Evolutionary conservation across 2,797 vertebrate species (phyloP).

Genomic region (Lerista edwardsae): DNA sequence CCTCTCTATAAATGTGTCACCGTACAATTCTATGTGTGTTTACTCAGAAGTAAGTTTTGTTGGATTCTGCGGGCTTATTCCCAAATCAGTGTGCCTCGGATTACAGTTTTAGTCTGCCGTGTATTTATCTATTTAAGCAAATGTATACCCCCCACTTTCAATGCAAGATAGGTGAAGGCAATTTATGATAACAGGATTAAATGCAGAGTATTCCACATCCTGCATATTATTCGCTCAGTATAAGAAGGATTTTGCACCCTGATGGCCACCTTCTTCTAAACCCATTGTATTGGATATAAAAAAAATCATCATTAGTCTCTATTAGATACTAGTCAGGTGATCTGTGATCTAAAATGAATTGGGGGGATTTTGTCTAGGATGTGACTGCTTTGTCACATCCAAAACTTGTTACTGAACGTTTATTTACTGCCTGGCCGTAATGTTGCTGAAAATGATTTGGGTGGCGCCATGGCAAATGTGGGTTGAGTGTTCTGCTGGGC

Average conservation of each 20-base stretch:
- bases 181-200: background rate
- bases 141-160: too few species aligned
- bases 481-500: background rate
- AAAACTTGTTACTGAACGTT: too few species aligned
- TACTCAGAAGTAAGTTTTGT: background rate
- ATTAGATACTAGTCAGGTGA: background rate
- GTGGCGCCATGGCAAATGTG: background rate
- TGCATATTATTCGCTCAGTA: background rate
- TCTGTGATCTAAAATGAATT: background rate
- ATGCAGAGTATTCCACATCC: background rate
- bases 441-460: background rate
- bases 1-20: too few species aligned
- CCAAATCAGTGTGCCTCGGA: too few species aligned
- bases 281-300: background rate
- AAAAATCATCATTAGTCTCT: too few species aligned
- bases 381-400: background rate
- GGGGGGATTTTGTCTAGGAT: background rate
- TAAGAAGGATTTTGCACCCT: background rate
- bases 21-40: background rate
- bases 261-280: background rate
- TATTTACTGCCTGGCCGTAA: background rate
- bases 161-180: too few species aligned
- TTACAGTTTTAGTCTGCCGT: too few species aligned
- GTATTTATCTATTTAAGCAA: too few species aligned
- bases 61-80: too few species aligned